Evolutionary conservation across 2,113 vertebrate genomes (phyloP).

Genomic region (Corythornis madagascariensis): DNA sequence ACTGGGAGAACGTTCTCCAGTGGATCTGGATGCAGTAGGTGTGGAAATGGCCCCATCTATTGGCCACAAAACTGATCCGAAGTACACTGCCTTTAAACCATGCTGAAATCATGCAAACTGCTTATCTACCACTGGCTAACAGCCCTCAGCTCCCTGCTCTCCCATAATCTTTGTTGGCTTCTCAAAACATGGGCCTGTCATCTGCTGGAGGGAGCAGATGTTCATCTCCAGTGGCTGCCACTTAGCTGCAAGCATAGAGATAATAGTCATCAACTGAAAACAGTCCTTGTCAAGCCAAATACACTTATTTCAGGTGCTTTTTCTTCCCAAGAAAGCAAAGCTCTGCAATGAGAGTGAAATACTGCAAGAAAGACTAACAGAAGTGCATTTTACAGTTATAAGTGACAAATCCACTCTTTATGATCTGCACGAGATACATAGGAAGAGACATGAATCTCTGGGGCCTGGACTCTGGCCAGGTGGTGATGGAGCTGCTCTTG

Average conservation of each 20-base stretch:
- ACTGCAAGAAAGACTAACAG: neutral
- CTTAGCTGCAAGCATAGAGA: neutral
- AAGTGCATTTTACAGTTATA: neutral
- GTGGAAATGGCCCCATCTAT: conserved; percentile 36
- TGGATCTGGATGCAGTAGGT: neutral
- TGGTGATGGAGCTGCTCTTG: neutral
- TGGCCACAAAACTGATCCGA: neutral
- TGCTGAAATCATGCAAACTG: neutral
- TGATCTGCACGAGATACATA: accelerated
- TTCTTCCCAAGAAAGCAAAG: neutral
- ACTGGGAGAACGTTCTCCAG: neutral
- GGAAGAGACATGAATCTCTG: neutral
- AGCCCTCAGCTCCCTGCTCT: accelerated
- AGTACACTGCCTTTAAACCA: neutral
- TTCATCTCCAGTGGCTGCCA: neutral
- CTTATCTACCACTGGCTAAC: accelerated
- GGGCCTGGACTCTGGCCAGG: neutral
- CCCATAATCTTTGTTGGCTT: accelerated
- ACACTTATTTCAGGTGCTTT: neutral
- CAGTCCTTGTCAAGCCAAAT: accelerated
- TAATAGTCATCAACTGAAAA: neutral
- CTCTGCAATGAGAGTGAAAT: neutral
- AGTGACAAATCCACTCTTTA: neutral
- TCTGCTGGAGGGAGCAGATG: neutral
- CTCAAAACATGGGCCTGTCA: neutral